phyloP scores from a whole-genome alignment of 2,113 vertebrate genomes.

The Tetraodon nigroviridis region DNA sequence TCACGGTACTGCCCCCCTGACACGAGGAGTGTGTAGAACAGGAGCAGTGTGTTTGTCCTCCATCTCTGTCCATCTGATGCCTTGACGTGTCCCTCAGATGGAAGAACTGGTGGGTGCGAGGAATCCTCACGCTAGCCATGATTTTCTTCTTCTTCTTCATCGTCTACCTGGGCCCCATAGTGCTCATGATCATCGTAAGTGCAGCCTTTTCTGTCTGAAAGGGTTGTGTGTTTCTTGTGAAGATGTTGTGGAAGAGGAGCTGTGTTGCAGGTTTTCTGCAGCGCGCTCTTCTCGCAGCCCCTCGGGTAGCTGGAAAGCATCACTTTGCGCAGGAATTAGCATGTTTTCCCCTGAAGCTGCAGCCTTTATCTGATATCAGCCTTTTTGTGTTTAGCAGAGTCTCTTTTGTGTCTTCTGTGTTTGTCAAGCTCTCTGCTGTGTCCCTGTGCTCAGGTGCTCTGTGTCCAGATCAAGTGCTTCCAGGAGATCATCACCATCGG shows the following conservation, averaged over 20 bases:
- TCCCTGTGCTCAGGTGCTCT: constrained; percentile 81
- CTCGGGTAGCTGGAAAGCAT: background rate
- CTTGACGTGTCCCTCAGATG: constrained; percentile 77
- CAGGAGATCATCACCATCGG: constrained; percentile 98
- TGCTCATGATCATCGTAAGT: constrained; percentile 97
- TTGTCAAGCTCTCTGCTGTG: background rate
- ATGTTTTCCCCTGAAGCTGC: background rate
- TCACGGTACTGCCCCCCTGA: constrained; percentile 77
- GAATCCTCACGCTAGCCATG: constrained; percentile 96
- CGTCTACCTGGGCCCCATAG: constrained; percentile 97
- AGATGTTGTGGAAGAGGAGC: background rate
- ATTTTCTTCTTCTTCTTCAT: constrained; percentile 99
- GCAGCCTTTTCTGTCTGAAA: background rate
- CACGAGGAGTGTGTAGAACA: background rate
- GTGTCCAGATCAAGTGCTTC: constrained; percentile 98
- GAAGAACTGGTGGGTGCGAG: constrained; percentile 99
- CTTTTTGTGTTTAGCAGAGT: no score
- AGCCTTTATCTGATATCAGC: no score
- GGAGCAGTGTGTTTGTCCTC: background rate
- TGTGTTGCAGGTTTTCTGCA: no score
- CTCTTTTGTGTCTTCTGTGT: constrained; percentile 30
- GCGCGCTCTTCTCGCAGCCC: background rate
- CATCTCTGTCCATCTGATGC: no score
- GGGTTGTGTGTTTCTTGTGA: background rate
- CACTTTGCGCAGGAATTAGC: background rate